Conservation (phyloP, 2,888 invertebrate genomes). For the Drosophila antonietae region DNA sequence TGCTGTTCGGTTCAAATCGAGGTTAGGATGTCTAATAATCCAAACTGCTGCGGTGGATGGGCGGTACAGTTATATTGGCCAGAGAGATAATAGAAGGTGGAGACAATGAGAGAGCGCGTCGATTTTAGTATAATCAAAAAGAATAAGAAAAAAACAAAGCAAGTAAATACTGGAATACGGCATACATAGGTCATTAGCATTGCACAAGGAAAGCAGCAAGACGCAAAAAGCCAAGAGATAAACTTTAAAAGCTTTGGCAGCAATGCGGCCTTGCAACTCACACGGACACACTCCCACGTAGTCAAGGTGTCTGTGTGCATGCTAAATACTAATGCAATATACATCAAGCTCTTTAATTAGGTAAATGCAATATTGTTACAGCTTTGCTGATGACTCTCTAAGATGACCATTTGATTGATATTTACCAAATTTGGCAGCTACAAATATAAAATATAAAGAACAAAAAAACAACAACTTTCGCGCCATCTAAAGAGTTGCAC, state of each 20-base stretch:
- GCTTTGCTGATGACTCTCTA: slow-evolving; percentile 17
- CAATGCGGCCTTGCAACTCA: slow-evolving; percentile 47
- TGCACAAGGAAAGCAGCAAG: slow-evolving; percentile 39
- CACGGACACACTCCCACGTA: slow-evolving; percentile 10
- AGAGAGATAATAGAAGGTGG: slow-evolving; percentile 11
- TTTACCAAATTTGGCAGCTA: slow-evolving; percentile 35
- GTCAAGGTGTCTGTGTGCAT: slow-evolving; percentile 10
- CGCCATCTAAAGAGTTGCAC: slow-evolving; percentile 46
- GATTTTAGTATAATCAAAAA: background rate
- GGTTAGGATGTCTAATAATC: slow-evolving; percentile 60
- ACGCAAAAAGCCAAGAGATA: slow-evolving; percentile 40
- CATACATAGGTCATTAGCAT: slow-evolving; percentile 57
- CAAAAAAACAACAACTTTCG: slow-evolving; percentile 38
- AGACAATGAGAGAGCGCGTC: background rate
- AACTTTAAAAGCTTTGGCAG: slow-evolving; percentile 33
- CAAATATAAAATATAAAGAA: slow-evolving; percentile 22
- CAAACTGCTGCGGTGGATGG: slow-evolving; percentile 3
- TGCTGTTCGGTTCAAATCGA: slow-evolving; percentile 76
- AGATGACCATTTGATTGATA: slow-evolving; percentile 29
- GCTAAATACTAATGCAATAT: slow-evolving; percentile 11
- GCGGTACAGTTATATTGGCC: slow-evolving; percentile 63
- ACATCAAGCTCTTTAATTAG: slow-evolving; percentile 16
- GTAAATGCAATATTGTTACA: slow-evolving; percentile 21
- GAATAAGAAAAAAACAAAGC: slow-evolving; percentile 9
- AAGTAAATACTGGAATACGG: slow-evolving; percentile 49